Conservation (phyloP, 2,888 invertebrate genomes). For the Agrochola lychnidis region DNA sequence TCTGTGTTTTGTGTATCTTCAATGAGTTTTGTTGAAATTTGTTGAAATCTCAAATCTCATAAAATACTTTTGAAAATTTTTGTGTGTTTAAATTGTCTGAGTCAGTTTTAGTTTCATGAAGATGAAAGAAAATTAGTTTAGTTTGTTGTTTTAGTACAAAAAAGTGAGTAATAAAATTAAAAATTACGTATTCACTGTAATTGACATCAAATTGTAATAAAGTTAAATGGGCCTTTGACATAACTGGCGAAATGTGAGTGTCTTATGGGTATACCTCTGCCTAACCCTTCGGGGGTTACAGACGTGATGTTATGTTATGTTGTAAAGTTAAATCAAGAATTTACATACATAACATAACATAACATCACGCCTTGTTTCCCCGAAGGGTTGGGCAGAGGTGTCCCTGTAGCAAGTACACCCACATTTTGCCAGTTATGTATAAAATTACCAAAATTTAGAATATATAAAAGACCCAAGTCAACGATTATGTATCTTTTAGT, state of each 20-base stretch:
- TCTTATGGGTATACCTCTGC: background rate
- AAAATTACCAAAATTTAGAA: no score
- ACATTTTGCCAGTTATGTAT: no score
- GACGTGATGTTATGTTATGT: background rate
- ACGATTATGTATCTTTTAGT: background rate
- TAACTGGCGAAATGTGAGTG: background rate
- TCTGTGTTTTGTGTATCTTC: conserved; percentile 64
- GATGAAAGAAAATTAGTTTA: conserved; percentile 11
- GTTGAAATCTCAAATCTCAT: conserved; percentile 53
- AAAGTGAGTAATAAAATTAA: background rate
- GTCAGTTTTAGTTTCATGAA: conserved; percentile 16
- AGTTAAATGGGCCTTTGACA: no score
- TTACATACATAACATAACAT: no score
- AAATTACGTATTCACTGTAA: background rate
- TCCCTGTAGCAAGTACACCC: no score
- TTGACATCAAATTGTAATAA: background rate
- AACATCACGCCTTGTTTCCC: no score
- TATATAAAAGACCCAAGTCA: background rate
- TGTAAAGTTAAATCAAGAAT: background rate
- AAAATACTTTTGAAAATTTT: conserved; percentile 52
- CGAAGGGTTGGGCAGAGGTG: no score
- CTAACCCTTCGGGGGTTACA: background rate
- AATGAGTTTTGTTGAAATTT: conserved; percentile 58
- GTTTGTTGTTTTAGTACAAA: background rate
- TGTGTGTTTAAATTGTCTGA: conserved; percentile 44